Base-by-base conservation (phyloP, 2,113 vertebrate genomes). In the Callorhinus ursinus region DNA sequence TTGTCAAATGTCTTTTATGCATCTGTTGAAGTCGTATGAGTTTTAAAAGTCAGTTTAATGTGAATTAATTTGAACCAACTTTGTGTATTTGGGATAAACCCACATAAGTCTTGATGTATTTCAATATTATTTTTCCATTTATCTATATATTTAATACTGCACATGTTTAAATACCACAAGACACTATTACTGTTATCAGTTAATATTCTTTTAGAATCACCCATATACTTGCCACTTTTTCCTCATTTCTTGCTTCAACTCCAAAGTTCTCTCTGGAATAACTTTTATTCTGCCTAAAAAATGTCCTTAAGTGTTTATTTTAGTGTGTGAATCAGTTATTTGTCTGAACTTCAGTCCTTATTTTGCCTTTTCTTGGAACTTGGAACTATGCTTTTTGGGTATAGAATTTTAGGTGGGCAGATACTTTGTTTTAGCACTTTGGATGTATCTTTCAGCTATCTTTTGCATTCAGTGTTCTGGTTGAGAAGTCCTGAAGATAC, bases 61-160 rank as follows among this genome's bases (percentile, higher is more conserved):
- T 59, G 46, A 96, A 83, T 93, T 97, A 82, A 79, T 95, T 88
- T 91, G 81, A 91, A 88, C 5, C 15, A 94, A 42, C 51, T 57
- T 88, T 33, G 5, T 74, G 16, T 89, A 22, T 95, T 97, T 90
- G 49, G 49, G 57, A 76, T 90, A 91, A 77, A 76, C 26, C 13
- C 21, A 82, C 0, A 31, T 90, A 82, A 83, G 10, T 93, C 11
- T 88, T 96, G 57, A 16, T 82, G 3, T 87, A 46, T 95, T 76
- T 95, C n/a, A 81, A 13, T 93, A 33, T 63, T 90, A 59, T 82
- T 74, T 91, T 72, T 90, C 85, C 67, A 33, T 24, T 24, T 33
- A 65, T 93, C 11, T 84, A 2, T 76, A 24, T 93, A 65, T 74
- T 87, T 91, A 91, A 36, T 31, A 57, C 31, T 88, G 10, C 14